Evolutionary conservation across 2,797 vertebrate species (phyloP), one percentile per base, ranked within the genome.

Genomic region (Fringilla coelebs): DNA sequence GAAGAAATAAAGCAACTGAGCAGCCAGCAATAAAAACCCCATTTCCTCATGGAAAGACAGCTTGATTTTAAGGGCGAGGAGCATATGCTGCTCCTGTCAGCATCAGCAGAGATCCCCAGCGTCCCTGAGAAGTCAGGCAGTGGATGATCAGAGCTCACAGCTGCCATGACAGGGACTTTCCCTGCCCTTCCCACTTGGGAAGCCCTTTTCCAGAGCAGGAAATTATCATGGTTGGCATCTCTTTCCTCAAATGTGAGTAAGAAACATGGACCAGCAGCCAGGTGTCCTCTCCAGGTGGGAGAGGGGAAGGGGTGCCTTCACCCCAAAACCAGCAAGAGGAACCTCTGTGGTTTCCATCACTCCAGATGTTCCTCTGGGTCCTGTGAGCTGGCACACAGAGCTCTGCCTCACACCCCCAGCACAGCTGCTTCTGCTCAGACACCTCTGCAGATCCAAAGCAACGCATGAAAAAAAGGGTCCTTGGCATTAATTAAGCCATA

Each of bases 311-410:
- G 26, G 26, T 48, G 74, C 36, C 63, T 72, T 88, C 24, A 26
- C 32, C 54, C 78, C 46, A 70, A 80, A 81, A 40, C 40, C 80
- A 61, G 8, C 36, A 68, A 49, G 52, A 89, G 63, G n/a, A 81
- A 58, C 41, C 63, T 91, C 93, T 89, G 71, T 81, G 65, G 95
- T 84, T 94, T 96, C 96, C 97, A 96, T 87, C 34, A 41, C 93
- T 95, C 96, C 98, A 98, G 97, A 95, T 97, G 97, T 92, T 98
- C 97, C 97, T 96, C 93, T 96, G 94, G 96, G 96, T 89, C 41
- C 88, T 19, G 28, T 18, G 46, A 71, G 78, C 63, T 9, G 6
- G 58, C 51, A 61, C 46, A 40, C 43, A 48, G 54, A n/a, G 80
- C 89, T 70, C 93, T 96, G 96, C 89, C 85, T 96, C 58, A 14